Base-by-base conservation (phyloP, 2,888 invertebrate genomes). In the Campopleginae sp. region DNA sequence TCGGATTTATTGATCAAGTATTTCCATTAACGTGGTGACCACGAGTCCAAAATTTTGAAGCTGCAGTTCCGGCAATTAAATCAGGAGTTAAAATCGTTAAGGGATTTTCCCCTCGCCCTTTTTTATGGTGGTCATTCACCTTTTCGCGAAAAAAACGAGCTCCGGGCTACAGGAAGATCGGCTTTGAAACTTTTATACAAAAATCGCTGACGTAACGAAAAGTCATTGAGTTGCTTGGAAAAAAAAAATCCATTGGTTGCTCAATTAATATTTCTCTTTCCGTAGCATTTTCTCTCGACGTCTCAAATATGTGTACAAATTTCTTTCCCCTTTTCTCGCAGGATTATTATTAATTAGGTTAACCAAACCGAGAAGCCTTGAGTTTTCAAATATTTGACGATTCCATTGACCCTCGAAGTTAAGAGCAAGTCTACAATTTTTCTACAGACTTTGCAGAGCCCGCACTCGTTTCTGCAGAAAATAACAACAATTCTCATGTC, bases 321-420 rank as follows among this genome's bases (percentile, higher is more conserved):
- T 58, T 58, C 12, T 58, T 27, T 31, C 33, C 23, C 23, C 66
- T 23, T 12, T 42, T 42, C 17, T 33, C 48, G 17, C 14, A 51
- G 46, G 27, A 66, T 77, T 66, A 42, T 91, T 91, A 90, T 89
- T 89, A 91, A 92, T 90, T 91, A 91, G 90, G 90, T 91, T 92
- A 91, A 92, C 91, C 91, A 90, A 89, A 91, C 91, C 91, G 88
- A 80, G 88, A 88, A 89, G 88, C 87, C 85, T 88, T 87, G 87
- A 82, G n/a, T 17, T 31, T 46, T 90, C 89, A 91, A 92, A 92
- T 90, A 91, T 91, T 91, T 90, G 86, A 89, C 87, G 86, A 87
- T 72, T 86, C 27, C 76, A 44, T 58, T 72, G 58, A 72, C 71
- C 51, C n/a, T 10, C 61, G 58, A 71, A 80, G 61, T 77, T 81